These are phyloP conservation scores for Oreochromis aureus DNA, from an alignment of 2,113 vertebrate genomes.

Conservation along the genomic window DNA sequence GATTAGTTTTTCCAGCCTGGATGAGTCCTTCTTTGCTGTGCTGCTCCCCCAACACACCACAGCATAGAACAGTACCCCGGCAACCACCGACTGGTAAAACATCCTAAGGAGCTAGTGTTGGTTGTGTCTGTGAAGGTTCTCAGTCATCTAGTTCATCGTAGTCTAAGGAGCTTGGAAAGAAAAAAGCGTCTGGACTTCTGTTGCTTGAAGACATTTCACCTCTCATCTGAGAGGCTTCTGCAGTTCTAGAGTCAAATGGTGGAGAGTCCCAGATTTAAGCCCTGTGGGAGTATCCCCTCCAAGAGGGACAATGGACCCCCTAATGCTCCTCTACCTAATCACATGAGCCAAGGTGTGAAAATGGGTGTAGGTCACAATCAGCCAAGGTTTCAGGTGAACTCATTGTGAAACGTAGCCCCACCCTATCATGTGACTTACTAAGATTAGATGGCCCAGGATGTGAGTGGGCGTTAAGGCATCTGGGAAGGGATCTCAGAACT, in stretches of 20 bases:
- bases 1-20: background rate
- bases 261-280: too few species aligned
- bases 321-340: too few species aligned
- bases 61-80: background rate
- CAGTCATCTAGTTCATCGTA: background rate
- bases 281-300: too few species aligned
- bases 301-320: too few species aligned
- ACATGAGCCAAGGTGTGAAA: too few species aligned
- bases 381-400: too few species aligned
- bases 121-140: background rate
- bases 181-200: background rate
- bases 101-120: background rate
- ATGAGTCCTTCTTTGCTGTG: background rate
- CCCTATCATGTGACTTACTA: too few species aligned
- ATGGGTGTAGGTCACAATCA: too few species aligned
- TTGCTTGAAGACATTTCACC: background rate
- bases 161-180: background rate
- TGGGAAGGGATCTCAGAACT: too few species aligned
- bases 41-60: background rate
- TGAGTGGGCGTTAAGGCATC: too few species aligned
- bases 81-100: background rate
- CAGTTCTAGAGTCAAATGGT: background rate
- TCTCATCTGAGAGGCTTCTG: background rate
- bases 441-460: too few species aligned
- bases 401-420: too few species aligned